Conservation (phyloP, 1,140 invertebrate species). For the Caerostris extrusa region DNA sequence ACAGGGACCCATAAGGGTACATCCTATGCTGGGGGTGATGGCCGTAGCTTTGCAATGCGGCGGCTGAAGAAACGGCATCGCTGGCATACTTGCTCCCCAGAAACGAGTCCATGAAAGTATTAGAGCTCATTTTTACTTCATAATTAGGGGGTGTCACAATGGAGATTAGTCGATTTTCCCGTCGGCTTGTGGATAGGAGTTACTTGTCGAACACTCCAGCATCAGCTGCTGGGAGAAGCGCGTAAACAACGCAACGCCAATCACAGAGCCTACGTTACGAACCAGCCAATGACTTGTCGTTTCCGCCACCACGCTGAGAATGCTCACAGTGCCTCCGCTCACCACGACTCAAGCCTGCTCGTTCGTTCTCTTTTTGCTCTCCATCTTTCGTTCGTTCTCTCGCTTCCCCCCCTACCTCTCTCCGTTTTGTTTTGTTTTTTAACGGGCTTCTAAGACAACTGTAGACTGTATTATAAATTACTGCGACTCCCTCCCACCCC, state of each 20-base stretch:
- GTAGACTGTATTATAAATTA: conserved; percentile 74
- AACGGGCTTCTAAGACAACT: conserved; percentile 76
- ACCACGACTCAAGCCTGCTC: conserved; percentile 19
- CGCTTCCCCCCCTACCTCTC: neutral
- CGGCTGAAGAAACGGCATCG: conserved; percentile 87
- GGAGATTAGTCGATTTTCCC: neutral
- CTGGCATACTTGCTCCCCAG: conserved; percentile 93
- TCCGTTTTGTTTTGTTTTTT: conserved; percentile 67
- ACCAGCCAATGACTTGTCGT: conserved; percentile 78
- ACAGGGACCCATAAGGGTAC: conserved; percentile 87
- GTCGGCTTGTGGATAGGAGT: conserved; percentile 23
- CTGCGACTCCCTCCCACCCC: neutral
- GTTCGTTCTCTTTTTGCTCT: conserved; percentile 47
- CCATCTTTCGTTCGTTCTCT: conserved; percentile 33
- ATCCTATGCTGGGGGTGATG: conserved; percentile 81
- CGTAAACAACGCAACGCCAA: conserved; percentile 79
- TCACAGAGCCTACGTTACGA: conserved; percentile 78
- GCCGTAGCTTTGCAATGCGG: conserved; percentile 80
- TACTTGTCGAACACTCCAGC: conserved; percentile 47
- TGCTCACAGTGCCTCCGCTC: conserved; percentile 56
- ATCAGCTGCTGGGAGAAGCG: conserved; percentile 55
- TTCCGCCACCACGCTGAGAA: conserved; percentile 65
- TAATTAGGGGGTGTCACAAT: conserved; percentile 76
- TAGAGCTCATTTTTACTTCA: conserved; percentile 91
- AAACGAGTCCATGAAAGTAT: conserved; percentile 97